These are phyloP conservation scores for Alaudala cheleensis DNA, from an alignment of 2,113 vertebrate species.

Conservation along the genomic window DNA sequence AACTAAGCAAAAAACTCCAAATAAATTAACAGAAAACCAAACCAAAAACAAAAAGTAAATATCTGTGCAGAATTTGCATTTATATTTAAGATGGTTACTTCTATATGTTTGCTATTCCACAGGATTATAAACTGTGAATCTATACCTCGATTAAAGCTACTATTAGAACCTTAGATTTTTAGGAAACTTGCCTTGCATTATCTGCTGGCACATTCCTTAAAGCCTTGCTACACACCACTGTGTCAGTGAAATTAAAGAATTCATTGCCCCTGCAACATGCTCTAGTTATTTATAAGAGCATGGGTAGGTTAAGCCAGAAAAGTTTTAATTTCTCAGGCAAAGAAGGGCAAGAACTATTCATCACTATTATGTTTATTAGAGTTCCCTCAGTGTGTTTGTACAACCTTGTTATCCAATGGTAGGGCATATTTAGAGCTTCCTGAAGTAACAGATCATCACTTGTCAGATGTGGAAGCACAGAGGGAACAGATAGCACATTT, in stretches of 20 bases:
- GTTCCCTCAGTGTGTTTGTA: background rate
- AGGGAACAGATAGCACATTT: constrained; percentile 35
- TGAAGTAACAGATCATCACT: constrained; percentile 22
- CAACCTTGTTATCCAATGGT: background rate
- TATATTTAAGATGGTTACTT: background rate
- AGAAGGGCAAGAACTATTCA: background rate
- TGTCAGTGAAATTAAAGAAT: background rate
- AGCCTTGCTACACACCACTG: background rate
- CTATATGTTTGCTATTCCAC: background rate
- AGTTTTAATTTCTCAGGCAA: background rate
- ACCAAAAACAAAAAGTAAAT: background rate
- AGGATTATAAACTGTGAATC: background rate
- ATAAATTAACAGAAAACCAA: background rate
- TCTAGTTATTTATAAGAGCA: background rate
- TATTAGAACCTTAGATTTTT: background rate
- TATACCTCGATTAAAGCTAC: background rate
- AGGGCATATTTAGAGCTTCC: background rate
- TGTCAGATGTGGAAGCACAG: constrained; percentile 20
- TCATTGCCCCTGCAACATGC: background rate
- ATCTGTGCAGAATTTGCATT: background rate
- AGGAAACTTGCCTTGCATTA: background rate
- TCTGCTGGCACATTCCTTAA: background rate
- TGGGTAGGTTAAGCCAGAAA: background rate
- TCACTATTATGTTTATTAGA: background rate
- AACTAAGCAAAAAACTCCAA: background rate